phyloP scores from a whole-genome alignment of 2,797 vertebrate genomes.

The Periophthalmus magnuspinnatus region DNA sequence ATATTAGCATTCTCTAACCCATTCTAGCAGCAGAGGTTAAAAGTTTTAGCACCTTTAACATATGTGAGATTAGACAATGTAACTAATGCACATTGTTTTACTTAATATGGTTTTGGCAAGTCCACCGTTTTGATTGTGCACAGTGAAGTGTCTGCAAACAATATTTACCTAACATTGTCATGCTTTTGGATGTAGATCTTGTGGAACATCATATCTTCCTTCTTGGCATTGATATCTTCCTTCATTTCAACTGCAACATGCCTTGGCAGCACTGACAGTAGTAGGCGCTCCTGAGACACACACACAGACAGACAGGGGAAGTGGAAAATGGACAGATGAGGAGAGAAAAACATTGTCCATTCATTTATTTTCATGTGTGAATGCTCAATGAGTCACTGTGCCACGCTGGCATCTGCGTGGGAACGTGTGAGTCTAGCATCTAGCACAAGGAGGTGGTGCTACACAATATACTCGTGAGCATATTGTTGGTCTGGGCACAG shows the following conservation, averaged over 20 bases:
- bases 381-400: slow-evolving; percentile 64
- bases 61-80: neutral
- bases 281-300: slow-evolving; percentile 88
- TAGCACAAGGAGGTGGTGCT: slow-evolving; percentile 50
- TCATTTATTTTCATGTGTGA: slow-evolving; percentile 56
- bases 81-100: neutral
- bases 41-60: neutral
- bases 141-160: neutral
- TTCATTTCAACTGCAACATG: slow-evolving; percentile 99
- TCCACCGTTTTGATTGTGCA: neutral
- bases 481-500: slow-evolving; percentile 62
- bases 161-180: slow-evolving; percentile 94
- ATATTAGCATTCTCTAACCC: neutral
- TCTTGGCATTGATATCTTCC: slow-evolving; percentile 98
- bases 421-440: slow-evolving; percentile 66
- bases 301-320: slow-evolving; percentile 20
- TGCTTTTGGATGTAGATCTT: slow-evolving; percentile 99
- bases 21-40: neutral
- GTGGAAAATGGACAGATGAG: slow-evolving; percentile 12
- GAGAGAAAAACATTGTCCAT: slow-evolving; percentile 40
- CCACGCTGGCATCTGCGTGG: slow-evolving; percentile 62
- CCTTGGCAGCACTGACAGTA: slow-evolving; percentile 95
- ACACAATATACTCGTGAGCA: slow-evolving; percentile 58
- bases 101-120: neutral
- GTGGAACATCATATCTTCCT: slow-evolving; percentile 99